phyloP scores from a whole-genome alignment of 92 coral and sea anemone genomes.

The Siderastrea siderea region DNA sequence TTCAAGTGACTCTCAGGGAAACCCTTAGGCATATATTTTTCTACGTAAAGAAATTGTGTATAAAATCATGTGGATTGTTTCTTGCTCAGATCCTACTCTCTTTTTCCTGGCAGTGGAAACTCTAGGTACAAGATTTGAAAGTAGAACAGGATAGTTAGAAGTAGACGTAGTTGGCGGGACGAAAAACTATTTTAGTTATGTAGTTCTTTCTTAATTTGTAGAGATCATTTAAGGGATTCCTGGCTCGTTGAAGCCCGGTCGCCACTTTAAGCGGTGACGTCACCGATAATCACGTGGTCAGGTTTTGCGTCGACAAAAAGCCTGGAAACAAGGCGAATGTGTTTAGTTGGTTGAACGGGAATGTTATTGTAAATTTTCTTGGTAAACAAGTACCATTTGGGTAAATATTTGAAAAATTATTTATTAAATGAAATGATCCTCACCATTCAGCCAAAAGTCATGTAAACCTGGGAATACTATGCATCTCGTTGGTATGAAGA shows the following conservation, averaged over 20 bases:
- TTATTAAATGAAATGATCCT: neutral
- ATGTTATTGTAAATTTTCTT: neutral
- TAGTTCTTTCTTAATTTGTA: neutral
- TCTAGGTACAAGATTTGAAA: neutral
- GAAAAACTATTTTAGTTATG: too few species aligned
- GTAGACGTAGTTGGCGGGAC: neutral
- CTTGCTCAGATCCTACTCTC: too few species aligned
- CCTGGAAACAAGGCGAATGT: too few species aligned
- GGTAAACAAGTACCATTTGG: neutral
- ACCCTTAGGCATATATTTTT: neutral
- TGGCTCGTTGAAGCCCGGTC: neutral
- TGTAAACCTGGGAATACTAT: neutral
- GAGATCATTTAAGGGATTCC: neutral
- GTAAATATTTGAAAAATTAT: conserved; percentile 9
- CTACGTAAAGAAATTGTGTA: neutral
- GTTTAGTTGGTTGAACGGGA: neutral
- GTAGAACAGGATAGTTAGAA: neutral
- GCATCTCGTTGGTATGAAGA: too few species aligned
- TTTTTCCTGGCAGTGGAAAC: neutral
- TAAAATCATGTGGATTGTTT: neutral
- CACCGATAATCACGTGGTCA: neutral
- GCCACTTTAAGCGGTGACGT: neutral
- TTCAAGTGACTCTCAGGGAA: neutral
- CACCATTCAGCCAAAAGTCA: neutral
- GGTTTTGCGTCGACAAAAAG: too few species aligned